phyloP scores from a whole-genome alignment of 2,888 invertebrate species.

The Archaeoteleia sp. region DNA sequence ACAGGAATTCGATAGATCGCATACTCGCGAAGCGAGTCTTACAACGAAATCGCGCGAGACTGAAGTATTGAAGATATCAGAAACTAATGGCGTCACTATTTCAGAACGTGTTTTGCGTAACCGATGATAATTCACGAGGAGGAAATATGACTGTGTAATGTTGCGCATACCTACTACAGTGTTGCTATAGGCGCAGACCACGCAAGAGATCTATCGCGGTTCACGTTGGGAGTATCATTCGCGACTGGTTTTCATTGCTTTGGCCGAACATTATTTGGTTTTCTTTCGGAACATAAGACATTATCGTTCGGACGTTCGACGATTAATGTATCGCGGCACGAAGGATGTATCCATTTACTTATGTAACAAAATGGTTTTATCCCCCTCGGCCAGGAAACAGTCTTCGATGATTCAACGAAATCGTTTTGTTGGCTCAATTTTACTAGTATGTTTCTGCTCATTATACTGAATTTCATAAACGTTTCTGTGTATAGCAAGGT shows the following conservation, averaged over 20 bases:
- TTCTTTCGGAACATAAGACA: slow-evolving; percentile 42
- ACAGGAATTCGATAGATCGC: slow-evolving; percentile 21
- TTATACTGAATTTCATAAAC: too few species aligned
- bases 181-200: slow-evolving; percentile 43
- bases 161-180: slow-evolving; percentile 29
- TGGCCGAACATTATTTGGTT: slow-evolving; percentile 45
- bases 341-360: slow-evolving; percentile 47
- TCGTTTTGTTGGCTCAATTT: too few species aligned
- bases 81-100: slow-evolving; percentile 47
- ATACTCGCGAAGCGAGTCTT: slow-evolving; percentile 10
- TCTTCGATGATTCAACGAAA: too few species aligned
- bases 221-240: slow-evolving; percentile 44
- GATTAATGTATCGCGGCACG: slow-evolving; percentile 43
- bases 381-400: slow-evolving; percentile 14
- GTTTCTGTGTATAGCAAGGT: too few species aligned
- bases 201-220: slow-evolving; percentile 44
- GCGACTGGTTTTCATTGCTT: slow-evolving; percentile 49
- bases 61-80: slow-evolving; percentile 42
- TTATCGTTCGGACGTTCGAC: slow-evolving; percentile 43
- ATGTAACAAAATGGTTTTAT: slow-evolving; percentile 45
- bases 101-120: slow-evolving; percentile 42
- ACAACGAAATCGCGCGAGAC: slow-evolving; percentile 24
- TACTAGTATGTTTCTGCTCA: too few species aligned
- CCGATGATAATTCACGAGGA: slow-evolving; percentile 48
- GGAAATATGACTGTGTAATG: slow-evolving; percentile 50